Evolutionary conservation across 2,113 vertebrate species (phyloP).

Genomic region (Diglossa brunneiventris): DNA sequence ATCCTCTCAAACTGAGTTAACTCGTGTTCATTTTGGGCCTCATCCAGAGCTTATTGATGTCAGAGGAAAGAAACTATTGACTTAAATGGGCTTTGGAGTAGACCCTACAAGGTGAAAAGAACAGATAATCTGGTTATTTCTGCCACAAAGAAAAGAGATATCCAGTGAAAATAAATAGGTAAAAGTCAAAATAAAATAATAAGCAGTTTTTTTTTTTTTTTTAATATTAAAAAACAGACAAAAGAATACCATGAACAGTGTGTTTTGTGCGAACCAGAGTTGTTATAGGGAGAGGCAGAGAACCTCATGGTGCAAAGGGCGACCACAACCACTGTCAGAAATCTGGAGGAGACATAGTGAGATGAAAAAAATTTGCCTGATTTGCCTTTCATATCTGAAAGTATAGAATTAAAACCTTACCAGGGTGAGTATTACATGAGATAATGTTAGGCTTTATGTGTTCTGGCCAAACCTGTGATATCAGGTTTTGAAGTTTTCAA

Average conservation of each 20-base stretch:
- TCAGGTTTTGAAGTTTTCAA: neutral
- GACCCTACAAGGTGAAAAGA: conserved; percentile 32
- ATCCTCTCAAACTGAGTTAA: conserved; percentile 17
- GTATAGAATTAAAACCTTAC: neutral
- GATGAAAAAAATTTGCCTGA: neutral
- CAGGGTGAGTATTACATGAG: neutral
- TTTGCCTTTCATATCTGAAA: neutral
- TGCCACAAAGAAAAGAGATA: neutral
- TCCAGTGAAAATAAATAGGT: neutral
- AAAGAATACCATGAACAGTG: neutral
- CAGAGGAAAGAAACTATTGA: conserved; percentile 41
- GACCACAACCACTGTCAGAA: neutral
- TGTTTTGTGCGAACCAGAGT: neutral
- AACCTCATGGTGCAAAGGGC: neutral
- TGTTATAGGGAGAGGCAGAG: neutral
- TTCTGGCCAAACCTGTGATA: neutral
- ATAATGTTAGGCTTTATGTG: neutral
- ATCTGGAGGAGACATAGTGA: neutral
- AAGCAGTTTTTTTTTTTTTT: no score
- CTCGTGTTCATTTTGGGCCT: conserved; percentile 24
- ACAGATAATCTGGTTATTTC: neutral
- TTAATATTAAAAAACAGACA: neutral
- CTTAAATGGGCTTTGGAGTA: conserved; percentile 10
- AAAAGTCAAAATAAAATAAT: neutral
- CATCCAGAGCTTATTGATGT: conserved; percentile 40